Base-by-base conservation (phyloP, 2,888 invertebrate species). In the Marasmarcha lunaedactyla region DNA sequence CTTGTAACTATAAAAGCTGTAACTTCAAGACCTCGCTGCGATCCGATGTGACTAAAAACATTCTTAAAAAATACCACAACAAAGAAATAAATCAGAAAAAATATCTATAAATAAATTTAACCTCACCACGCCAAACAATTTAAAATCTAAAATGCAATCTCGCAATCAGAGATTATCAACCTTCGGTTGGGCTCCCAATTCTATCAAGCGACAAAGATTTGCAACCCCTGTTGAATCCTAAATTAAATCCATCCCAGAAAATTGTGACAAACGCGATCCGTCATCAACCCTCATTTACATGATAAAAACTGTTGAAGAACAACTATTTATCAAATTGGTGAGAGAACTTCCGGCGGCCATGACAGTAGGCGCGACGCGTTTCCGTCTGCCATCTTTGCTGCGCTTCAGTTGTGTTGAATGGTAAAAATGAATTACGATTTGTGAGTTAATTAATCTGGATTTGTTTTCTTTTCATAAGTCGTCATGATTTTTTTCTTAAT, bases 241-340 rank as follows among this genome's bases (percentile, higher is more conserved):
- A 83, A 81, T 81, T 78, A 81, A 83, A 81, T 81, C 72, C 72
- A 71, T 72, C 73, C 71, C 63, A 70, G 72, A 68, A 71, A 74
- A 78, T 79, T 76, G 81, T 79, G 78, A 81, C 81, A 76, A 79
- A 69, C 70, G 67, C 70, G 63, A 81, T 83, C 68, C 72, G 78
- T 83, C 81, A 83, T 81, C 65, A 70, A 52, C 77, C 81, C 77
- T 79, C 78, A 81, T 81, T 79, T 83, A 78, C 81, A 81, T 81
- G 73, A 77, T 77, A 79, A 81, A 79, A 81, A 81, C 79, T 73
- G 67, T 70, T 71, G 67, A 77, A 78, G 81, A 79, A 81, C 81
- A 79, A 81, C 81, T 83, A 83, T 83, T 83, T 83, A 81, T 83
- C 81, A 83, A 83, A 34, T 79, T 74, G 66, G 78, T 65, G 56